These are phyloP conservation scores for Actinia equina DNA, from an alignment of 64 coral and sea anemone genomes.

Conservation along the genomic window DNA sequence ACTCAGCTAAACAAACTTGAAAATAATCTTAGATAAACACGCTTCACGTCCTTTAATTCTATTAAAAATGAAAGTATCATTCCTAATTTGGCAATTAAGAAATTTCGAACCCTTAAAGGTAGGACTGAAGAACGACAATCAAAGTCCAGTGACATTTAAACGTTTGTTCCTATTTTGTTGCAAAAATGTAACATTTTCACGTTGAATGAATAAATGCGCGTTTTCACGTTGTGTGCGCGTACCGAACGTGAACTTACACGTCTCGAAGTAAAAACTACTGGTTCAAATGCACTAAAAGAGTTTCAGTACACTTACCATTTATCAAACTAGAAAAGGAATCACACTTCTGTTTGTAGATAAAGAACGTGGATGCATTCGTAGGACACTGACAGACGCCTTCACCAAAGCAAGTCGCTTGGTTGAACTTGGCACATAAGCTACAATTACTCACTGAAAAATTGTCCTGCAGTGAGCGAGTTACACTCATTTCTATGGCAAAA, in stretches of 20 bases:
- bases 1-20: not conserved
- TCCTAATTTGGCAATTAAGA: not conserved
- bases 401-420: not conserved
- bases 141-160: not conserved
- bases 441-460: not conserved
- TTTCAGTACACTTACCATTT: not conserved
- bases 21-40: not conserved
- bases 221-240: not conserved
- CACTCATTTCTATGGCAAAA: not conserved
- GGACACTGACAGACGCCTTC: not conserved
- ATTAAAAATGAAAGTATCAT: not conserved
- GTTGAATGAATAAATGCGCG: not conserved
- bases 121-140: not conserved
- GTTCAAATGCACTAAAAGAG: not conserved
- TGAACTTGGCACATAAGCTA: not conserved
- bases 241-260: not conserved
- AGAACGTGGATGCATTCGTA: not conserved
- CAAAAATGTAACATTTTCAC: not conserved
- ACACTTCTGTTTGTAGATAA: not conserved
- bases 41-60: not conserved
- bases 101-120: too few relatives aligned
- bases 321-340: not conserved
- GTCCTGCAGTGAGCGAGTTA: not conserved
- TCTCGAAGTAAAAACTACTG: not conserved
- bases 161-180: not conserved